Conservation (phyloP, 2,888 invertebrate species). For the Chrysina gloriosa region DNA sequence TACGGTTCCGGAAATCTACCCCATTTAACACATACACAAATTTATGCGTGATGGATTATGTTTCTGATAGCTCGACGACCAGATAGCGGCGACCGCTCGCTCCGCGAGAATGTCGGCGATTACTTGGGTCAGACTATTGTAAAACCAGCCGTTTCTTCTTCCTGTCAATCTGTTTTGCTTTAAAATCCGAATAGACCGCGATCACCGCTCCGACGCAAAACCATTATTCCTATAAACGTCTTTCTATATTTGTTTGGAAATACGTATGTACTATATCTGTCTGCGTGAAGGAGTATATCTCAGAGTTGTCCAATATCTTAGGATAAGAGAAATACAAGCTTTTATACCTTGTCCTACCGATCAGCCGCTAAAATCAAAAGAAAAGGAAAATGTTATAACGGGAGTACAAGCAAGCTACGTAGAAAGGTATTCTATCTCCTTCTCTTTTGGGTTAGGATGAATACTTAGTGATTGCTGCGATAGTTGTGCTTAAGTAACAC, state of each 20-base stretch:
- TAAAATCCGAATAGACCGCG: constrained; percentile 11
- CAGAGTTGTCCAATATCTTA: too few species aligned
- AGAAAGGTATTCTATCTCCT: too few species aligned
- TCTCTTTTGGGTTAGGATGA: too few species aligned
- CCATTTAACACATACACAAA: constrained; percentile 41
- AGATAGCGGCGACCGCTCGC: constrained; percentile 10
- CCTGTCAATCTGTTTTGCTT: constrained; percentile 24
- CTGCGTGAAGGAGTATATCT: too few species aligned
- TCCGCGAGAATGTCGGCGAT: constrained; percentile 15
- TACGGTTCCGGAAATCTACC: constrained; percentile 22
- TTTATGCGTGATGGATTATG: constrained; percentile 43
- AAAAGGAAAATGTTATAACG: too few species aligned
- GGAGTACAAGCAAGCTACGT: too few species aligned
- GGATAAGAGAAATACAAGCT: too few species aligned
- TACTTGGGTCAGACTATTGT: constrained; percentile 27
- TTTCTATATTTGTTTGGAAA: not conserved
- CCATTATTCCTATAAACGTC: not conserved
- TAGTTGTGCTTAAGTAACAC: too few species aligned
- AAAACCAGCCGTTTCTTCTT: constrained; percentile 26
- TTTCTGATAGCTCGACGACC: constrained; percentile 37
- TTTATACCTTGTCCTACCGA: too few species aligned
- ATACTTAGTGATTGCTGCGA: too few species aligned
- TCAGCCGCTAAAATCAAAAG: too few species aligned
- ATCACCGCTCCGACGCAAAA: not conserved
- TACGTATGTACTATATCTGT: too few species aligned